phyloP scores from a whole-genome alignment of 1,140 invertebrate genomes.

The Hylaeus anthracinus region DNA sequence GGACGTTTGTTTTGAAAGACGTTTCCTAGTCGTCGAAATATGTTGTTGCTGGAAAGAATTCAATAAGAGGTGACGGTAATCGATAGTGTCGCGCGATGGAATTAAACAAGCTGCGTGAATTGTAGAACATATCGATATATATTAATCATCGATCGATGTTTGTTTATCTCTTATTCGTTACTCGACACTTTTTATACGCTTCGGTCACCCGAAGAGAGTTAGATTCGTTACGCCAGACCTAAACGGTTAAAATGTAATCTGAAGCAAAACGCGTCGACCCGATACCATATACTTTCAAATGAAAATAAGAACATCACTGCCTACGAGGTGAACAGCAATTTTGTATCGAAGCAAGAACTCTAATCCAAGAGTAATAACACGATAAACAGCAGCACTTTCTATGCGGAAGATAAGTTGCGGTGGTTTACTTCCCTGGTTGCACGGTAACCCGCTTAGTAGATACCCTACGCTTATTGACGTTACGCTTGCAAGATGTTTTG shows the following conservation, averaged over 20 bases:
- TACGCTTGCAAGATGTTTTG: background rate
- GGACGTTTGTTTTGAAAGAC: background rate
- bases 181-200: too few species aligned
- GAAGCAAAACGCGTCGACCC: background rate
- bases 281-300: slow-evolving; percentile 15
- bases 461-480: slow-evolving; percentile 8
- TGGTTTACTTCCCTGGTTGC: slow-evolving; percentile 16
- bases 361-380: slow-evolving; percentile 12
- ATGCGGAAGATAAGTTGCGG: slow-evolving; percentile 63
- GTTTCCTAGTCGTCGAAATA: background rate
- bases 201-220: too few species aligned
- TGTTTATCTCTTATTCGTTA: too few species aligned
- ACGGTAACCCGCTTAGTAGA: background rate
- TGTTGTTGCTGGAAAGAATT: background rate
- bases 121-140: too few species aligned
- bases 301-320: slow-evolving; percentile 5
- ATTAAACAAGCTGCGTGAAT: background rate
- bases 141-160: too few species aligned
- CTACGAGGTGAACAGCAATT: slow-evolving; percentile 20
- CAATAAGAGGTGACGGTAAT: background rate
- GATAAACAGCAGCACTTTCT: slow-evolving; percentile 67
- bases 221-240: too few species aligned
- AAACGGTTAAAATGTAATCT: background rate
- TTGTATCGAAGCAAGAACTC: slow-evolving; percentile 31
- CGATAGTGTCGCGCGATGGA: background rate